A percentile compares a stretch with the other conserved stretches of the same genome.
phyloP scores from a whole-genome alignment of 2,797 vertebrate species.

The Merluccius polli region DNA sequence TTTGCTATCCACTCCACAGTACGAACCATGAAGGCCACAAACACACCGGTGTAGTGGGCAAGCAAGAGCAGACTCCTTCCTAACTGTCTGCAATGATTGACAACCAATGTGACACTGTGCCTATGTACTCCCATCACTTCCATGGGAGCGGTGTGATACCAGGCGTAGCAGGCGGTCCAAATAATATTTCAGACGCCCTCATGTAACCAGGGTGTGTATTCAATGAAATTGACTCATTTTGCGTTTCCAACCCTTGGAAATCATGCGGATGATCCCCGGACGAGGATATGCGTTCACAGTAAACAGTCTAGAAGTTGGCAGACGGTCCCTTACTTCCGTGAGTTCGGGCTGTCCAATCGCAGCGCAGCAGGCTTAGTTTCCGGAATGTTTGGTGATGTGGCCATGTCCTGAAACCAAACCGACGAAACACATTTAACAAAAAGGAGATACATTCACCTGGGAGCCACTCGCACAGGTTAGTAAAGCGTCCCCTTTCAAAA shows the following conservation, averaged over 20 bases:
- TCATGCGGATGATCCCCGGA: conserved; percentile 27
- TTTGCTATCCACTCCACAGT: conserved; percentile 61
- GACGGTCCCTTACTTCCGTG: conserved; percentile 51
- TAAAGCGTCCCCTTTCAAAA: conserved; percentile 21
- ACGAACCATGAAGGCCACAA: conserved; percentile 59
- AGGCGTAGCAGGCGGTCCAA: background rate
- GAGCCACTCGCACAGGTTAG: conserved; percentile 64
- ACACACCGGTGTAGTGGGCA: conserved; percentile 62
- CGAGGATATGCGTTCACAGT: background rate
- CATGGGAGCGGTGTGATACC: background rate
- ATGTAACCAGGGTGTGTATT: background rate
- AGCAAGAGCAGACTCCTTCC: conserved; percentile 68
- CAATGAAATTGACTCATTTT: conserved; percentile 25
- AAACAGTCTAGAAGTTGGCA: conserved; percentile 23
- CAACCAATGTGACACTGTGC: conserved; percentile 59
- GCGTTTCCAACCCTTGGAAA: background rate
- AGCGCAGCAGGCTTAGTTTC: conserved; percentile 65
- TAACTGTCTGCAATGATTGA: conserved; percentile 66
- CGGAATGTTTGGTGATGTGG: conserved; percentile 82
- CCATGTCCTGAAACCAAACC: conserved; percentile 67
- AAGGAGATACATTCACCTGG: conserved; percentile 44
- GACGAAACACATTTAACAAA: conserved; percentile 62
- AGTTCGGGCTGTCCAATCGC: conserved; percentile 64
- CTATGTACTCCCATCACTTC: conserved; percentile 51
- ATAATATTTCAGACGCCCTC: background rate